Conservation (phyloP, 1,140 invertebrate genomes). For the Campoletis sonorensis region DNA sequence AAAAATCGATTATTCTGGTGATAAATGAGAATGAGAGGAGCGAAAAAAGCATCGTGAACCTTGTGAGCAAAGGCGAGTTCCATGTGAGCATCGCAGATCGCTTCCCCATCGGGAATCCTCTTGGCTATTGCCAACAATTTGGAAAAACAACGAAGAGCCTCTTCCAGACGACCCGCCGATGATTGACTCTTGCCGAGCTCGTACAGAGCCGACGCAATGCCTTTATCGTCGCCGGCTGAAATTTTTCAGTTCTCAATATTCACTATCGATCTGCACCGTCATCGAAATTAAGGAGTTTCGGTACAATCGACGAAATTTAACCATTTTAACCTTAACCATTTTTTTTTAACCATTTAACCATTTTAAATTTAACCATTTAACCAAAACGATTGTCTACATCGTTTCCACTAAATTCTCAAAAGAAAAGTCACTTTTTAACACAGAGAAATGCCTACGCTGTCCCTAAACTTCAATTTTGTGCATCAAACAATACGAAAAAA, state of each 20-base stretch:
- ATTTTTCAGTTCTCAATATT: no score
- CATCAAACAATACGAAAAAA: no score
- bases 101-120: slow-evolving; percentile 52
- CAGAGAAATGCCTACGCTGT: no score
- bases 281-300: no score
- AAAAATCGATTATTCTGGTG: background rate
- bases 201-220: slow-evolving; percentile 53
- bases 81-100: slow-evolving; percentile 59
- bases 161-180: slow-evolving; percentile 35
- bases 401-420: no score
- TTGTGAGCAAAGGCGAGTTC: slow-evolving; percentile 60
- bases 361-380: no score
- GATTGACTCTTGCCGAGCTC: slow-evolving; percentile 59
- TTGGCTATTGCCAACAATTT: slow-evolving; percentile 56
- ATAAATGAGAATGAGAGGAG: background rate
- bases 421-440: no score
- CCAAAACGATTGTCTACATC: no score
- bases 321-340: no score
- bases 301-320: no score
- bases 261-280: background rate
- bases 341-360: no score
- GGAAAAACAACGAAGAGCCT: slow-evolving; percentile 55
- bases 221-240: slow-evolving; percentile 55
- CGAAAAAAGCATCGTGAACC: slow-evolving; percentile 43
- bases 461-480: no score